These are phyloP conservation scores for Trinectes maculatus DNA, from an alignment of 2,113 vertebrate genomes.

Conservation along the genomic window DNA sequence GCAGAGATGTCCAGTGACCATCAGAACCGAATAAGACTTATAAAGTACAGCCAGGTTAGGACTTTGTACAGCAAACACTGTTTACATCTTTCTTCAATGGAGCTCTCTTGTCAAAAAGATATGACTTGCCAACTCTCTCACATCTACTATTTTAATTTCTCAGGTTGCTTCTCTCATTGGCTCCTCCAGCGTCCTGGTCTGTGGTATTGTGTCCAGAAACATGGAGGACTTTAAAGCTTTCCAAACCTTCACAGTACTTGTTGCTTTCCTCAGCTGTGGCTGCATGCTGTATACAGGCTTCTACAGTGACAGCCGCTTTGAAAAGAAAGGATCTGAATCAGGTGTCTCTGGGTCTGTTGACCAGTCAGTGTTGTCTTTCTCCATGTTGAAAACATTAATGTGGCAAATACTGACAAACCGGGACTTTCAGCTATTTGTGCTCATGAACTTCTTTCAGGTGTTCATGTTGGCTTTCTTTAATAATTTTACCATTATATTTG, in stretches of 20 bases:
- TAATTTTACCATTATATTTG: slow-evolving; percentile 94
- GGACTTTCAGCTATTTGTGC: slow-evolving; percentile 87
- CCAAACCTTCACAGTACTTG: slow-evolving; percentile 78
- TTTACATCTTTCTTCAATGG: neutral
- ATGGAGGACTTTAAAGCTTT: slow-evolving; percentile 87
- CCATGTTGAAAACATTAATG: slow-evolving; percentile 75
- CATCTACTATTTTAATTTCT: neutral
- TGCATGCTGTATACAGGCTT: slow-evolving; percentile 88
- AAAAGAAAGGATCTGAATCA: slow-evolving; percentile 57
- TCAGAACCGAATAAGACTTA: slow-evolving; percentile 81
- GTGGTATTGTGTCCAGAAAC: slow-evolving; percentile 86
- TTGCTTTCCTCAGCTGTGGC: slow-evolving; percentile 78
- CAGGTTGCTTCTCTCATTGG: slow-evolving; percentile 83
- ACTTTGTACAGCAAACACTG: neutral
- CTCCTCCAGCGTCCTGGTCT: slow-evolving; percentile 88
- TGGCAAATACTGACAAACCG: slow-evolving; percentile 86
- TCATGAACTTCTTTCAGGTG: slow-evolving; percentile 92
- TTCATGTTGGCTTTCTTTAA: slow-evolving; percentile 89
- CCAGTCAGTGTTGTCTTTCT: slow-evolving; percentile 70
- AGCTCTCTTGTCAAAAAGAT: no score
- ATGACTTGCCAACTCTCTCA: neutral
- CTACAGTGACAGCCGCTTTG: slow-evolving; percentile 80
- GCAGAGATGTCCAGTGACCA: slow-evolving; percentile 85
- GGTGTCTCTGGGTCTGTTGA: neutral
- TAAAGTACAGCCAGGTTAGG: slow-evolving; percentile 85